Conservation (phyloP, 2,113 vertebrate genomes). For the Butastur rufipennis region DNA sequence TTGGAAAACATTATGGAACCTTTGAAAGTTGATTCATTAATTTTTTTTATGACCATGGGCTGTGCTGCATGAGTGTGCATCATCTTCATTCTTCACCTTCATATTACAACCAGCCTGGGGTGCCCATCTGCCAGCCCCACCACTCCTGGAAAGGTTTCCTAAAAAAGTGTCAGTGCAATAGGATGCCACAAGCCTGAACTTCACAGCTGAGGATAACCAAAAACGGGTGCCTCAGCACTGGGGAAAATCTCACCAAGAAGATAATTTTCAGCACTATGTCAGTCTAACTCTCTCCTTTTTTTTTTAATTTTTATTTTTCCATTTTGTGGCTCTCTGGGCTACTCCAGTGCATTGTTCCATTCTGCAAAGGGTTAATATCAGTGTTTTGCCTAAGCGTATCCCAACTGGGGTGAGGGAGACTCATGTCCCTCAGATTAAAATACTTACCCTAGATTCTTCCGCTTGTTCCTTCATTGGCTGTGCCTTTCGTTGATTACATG, state of each 20-base stretch:
- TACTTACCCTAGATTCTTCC: not conserved
- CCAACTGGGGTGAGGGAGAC: rapidly evolving
- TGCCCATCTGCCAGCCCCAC: not conserved
- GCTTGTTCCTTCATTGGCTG: not conserved
- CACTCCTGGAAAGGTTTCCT: not conserved
- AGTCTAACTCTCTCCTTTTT: not conserved
- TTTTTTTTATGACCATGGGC: not conserved
- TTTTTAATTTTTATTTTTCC: not conserved
- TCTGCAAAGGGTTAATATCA: not conserved
- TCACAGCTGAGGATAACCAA: not conserved
- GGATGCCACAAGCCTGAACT: not conserved
- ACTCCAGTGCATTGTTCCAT: not conserved
- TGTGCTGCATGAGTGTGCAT: not conserved
- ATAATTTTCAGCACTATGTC: not conserved
- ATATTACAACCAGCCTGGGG: not conserved
- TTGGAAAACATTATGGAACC: not conserved
- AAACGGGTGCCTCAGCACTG: not conserved
- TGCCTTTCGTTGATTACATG: not conserved
- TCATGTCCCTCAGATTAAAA: not conserved
- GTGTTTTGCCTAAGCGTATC: not conserved
- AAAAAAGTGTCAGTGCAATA: not conserved
- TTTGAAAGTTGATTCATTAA: not conserved
- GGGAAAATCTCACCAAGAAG: not conserved
- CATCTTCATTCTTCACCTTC: not conserved
- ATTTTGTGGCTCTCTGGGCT: not conserved